Evolutionary conservation across 1,140 invertebrate species (phyloP).

Genomic region (Atta colombica): DNA sequence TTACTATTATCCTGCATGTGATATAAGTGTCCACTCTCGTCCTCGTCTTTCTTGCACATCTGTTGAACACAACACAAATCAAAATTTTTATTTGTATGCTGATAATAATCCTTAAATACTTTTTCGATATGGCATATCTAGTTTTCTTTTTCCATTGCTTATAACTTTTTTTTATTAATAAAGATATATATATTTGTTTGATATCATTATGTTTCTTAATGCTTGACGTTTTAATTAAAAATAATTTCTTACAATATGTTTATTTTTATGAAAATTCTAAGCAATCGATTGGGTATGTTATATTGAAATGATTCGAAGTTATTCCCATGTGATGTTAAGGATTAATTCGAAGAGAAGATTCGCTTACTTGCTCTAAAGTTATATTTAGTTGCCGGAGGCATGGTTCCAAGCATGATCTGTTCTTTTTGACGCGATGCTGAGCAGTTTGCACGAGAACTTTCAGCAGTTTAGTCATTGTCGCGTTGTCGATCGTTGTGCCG

Average conservation of each 20-base stretch:
- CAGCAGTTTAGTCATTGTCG: conserved; percentile 88
- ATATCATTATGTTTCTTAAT: no score
- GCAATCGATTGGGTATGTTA: no score
- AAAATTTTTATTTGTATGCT: not conserved
- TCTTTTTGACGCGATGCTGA: conserved; percentile 91
- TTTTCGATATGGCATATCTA: no score
- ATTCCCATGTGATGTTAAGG: not conserved
- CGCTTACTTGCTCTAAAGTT: conserved; percentile 89
- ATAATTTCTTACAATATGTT: no score
- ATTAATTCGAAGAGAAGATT: conserved; percentile 19
- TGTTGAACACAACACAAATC: conserved; percentile 56
- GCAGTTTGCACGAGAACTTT: conserved; percentile 92
- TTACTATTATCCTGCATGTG: conserved; percentile 84
- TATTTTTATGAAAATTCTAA: no score
- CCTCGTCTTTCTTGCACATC: conserved; percentile 85
- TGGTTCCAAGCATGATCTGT: conserved; percentile 92
- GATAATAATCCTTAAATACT: no score
- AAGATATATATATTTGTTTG: no score
- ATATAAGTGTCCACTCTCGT: conserved; percentile 82
- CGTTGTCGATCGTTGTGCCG: conserved; percentile 88
- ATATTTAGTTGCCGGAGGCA: conserved; percentile 92
- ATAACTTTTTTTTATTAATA: no score
- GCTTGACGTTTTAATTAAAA: no score
- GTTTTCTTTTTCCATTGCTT: no score
- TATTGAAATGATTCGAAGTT: no score